phyloP scores from a whole-genome alignment of 2,797 vertebrate species.

The Pogonophryne albipinna region DNA sequence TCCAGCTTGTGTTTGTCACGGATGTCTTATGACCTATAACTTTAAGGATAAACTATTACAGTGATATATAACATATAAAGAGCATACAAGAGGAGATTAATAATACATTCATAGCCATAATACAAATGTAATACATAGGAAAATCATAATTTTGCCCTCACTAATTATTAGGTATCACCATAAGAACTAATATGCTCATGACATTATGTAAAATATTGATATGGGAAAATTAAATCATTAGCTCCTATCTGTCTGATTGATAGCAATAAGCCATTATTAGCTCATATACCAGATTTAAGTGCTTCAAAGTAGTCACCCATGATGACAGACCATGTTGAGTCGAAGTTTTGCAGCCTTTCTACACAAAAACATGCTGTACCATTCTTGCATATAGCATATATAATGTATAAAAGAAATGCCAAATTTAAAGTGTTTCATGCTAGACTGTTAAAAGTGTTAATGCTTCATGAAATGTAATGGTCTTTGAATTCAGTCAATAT shows the following conservation, averaged over 20 bases:
- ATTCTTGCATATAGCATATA: conserved; percentile 1
- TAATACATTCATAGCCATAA: neutral
- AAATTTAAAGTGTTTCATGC: neutral
- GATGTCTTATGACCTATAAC: neutral
- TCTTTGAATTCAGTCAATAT: neutral
- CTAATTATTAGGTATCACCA: neutral
- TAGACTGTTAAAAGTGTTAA: neutral
- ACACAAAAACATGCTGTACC: conserved; percentile 5
- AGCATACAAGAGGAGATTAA: neutral
- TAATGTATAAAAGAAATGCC: neutral
- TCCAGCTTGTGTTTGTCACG: neutral
- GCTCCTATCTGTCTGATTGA: neutral
- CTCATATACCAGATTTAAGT: conserved; percentile 2
- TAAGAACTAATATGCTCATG: neutral
- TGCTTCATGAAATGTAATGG: neutral
- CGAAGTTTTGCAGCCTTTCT: conserved; percentile 12
- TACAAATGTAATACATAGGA: neutral
- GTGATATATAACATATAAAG: neutral
- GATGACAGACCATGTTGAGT: conserved; percentile 22
- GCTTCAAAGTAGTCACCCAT: conserved; percentile 13
- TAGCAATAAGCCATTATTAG: neutral
- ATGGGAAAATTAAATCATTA: neutral
- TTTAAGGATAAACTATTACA: neutral
- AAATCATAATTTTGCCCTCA: neutral
- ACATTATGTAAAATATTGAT: neutral